Evolutionary conservation across 2,113 vertebrate genomes (phyloP), one percentile per base, ranked within the genome.

Genomic region (Tetrax tetrax): DNA sequence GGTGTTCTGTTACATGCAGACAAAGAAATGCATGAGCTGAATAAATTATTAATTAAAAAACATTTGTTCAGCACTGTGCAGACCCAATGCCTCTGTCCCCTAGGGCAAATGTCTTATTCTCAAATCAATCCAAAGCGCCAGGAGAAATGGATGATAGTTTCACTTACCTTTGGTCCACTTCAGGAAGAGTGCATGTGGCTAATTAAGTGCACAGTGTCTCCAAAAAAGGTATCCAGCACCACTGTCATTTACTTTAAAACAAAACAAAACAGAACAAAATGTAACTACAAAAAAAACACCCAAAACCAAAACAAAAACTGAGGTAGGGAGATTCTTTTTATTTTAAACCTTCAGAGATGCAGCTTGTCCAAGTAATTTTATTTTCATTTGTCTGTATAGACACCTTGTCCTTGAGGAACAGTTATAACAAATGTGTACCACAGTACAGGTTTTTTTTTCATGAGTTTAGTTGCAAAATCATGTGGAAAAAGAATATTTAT

Each of bases 21-120:
- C 92, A 96, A 94, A 96, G 93, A 93, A 95, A 87, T 56, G 59
- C 81, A 75, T 91, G 64, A 89, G 74, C 53, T 85, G 91, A 93
- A 94, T 97, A 96, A 93, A 94, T 91, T 93, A 96, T 95, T 97
- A 95, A 96, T 95, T 95, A 89, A 94, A 96, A 96, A 94, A 84
- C 91, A 91, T 79, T 96, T 93, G 87, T 84, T 94, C 38, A 1
- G 33, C 33, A 79, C 91, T 72, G 50, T 61, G 48, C 35, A 84
- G 77, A 87, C 1, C 2, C 74, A 93, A 76, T 72, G 65, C 53
- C 65, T 82, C 35, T 71, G 60, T 94, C 65, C 89, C 60, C 69
- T 28, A 71, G 89, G 87, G 77, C 57, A 87, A 87, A 84, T 71
- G 45, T 91, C 91, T 72, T 85, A 84, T 33, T 85, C 81, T 84